Conservation (phyloP, 2,113 vertebrate genomes). For the Triplophysa dalaica region DNA sequence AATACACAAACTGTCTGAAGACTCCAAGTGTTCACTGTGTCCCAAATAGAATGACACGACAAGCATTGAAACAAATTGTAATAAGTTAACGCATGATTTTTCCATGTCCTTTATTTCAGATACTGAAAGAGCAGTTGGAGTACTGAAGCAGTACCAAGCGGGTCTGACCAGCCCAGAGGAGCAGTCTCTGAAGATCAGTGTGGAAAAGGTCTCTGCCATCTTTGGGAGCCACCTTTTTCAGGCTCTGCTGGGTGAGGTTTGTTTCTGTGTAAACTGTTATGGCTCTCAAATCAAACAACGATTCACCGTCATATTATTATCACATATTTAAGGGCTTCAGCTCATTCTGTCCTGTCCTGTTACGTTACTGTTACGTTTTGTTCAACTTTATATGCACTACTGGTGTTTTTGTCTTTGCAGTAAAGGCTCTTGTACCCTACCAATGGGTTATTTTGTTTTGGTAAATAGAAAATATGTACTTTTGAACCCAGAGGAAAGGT, state of each 20-base stretch:
- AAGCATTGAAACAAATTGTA: background rate
- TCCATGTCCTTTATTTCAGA: conserved; percentile 71
- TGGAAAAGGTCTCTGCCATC: conserved; percentile 82
- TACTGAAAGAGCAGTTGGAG: conserved; percentile 80
- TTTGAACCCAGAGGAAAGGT: background rate
- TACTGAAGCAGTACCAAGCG: conserved; percentile 82
- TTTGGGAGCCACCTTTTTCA: conserved; percentile 84
- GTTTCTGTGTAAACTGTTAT: conserved; percentile 31
- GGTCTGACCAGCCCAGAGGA: conserved; percentile 80
- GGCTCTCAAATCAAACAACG: conserved; percentile 18
- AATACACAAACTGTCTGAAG: background rate
- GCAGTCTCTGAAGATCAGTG: conserved; percentile 79
- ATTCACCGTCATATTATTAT: background rate
- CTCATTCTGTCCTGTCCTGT: background rate
- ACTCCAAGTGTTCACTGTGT: conserved; percentile 2
- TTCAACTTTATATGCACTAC: background rate
- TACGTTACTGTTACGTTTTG: background rate
- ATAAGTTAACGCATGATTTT: conserved; percentile 26
- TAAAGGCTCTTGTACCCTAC: background rate
- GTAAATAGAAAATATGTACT: background rate
- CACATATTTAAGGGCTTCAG: conserved; percentile 13
- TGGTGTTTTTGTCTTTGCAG: background rate
- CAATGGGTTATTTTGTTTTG: background rate
- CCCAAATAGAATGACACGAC: background rate
- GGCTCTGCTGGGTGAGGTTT: conserved; percentile 83